Evolutionary conservation across 2,113 vertebrate genomes (phyloP).

Genomic region (Atrichornis clamosus): DNA sequence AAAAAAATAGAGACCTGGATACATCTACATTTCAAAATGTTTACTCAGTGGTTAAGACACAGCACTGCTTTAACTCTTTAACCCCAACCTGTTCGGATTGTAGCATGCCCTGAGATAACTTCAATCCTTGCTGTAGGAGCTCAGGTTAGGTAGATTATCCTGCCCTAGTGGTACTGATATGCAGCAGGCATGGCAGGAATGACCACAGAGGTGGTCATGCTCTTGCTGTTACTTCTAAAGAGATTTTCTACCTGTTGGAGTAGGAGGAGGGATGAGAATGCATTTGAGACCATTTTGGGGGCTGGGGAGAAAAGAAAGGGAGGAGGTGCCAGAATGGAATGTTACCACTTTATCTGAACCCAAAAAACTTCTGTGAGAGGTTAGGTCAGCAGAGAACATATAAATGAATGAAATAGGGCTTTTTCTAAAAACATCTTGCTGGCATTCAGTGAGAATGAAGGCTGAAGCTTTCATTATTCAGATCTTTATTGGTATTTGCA

Average conservation of each 20-base stretch:
- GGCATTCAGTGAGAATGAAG: not conserved
- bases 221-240: not conserved
- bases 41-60: not conserved
- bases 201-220: not conserved
- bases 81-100: not conserved
- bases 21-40: not conserved
- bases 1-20: not conserved
- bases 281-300: not conserved
- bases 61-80: not conserved
- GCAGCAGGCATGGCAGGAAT: not conserved
- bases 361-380: not conserved
- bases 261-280: not conserved
- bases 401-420: not conserved
- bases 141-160: not conserved
- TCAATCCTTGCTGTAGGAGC: not conserved
- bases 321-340: not conserved
- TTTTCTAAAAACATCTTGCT: not conserved
- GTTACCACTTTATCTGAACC: not conserved
- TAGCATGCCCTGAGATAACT: not conserved
- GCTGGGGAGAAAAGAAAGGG: not conserved
- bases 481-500: not conserved
- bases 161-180: not conserved
- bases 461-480: not conserved
- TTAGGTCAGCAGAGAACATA: not conserved
- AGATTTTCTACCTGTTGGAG: not conserved